Evolutionary conservation across 1,140 invertebrate species (phyloP), one percentile per base, ranked within the genome.

Genomic region (Nymphalis io): DNA sequence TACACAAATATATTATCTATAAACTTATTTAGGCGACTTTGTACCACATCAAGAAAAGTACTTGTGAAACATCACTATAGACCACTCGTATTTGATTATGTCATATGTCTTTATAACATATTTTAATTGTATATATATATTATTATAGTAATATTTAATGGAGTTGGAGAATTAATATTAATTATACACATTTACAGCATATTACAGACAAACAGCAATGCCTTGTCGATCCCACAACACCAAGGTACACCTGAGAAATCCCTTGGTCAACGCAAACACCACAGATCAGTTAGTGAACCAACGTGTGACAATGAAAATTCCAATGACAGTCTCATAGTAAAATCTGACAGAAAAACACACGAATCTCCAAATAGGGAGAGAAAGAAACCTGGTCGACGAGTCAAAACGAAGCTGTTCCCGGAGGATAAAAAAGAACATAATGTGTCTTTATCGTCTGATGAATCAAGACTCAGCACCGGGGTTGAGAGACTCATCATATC

Each of bases 381-480:
- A 15, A 88, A 80, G 70, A 80, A 81, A 69, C 65, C 75, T 8
- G 84, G 83, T 2, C 60, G 81, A 12, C 78, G 78, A 68, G 87
- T 91, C 10, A 91, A 90, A 79, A 90, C 88, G 2, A 90, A 89
- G 71, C 48, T 91, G 0, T 91, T 91, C 53, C 58, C 75, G 13
- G 89, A 91, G 27, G 85, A 90, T 1, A 83, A 80, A 70, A 73
- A 73, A 40, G 80, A 84, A n/a, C 61, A 63, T 13, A 71, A 72
- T 59, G 60, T 77, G 13, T 82, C 87, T 2, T 48, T 79, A 8
- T 89, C 87, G 3, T 87, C 89, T 11, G 89, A 91, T 69, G 89
- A 91, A 40, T 87, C 85, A 1, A 82, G 81, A 69, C 20, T 89
- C 0, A 85, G 83, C 58, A 46, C 61, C 5, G 86, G 87, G 10